These are phyloP conservation scores for Pammene fasciana DNA, from an alignment of 2,888 invertebrate genomes.

Conservation along the genomic window DNA sequence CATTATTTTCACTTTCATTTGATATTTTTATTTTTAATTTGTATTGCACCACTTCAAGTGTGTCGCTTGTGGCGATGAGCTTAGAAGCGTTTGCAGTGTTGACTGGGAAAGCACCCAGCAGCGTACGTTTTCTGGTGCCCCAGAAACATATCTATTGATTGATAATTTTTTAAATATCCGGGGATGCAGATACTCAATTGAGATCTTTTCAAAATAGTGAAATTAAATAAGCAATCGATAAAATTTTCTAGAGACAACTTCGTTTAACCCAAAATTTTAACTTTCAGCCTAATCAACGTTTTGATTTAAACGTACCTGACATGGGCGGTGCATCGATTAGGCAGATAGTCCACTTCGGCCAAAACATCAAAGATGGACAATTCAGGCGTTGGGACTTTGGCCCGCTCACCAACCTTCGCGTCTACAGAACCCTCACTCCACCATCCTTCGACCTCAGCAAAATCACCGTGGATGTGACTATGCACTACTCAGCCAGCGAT, in stretches of 20 bases:
- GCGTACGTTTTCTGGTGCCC: too few species aligned
- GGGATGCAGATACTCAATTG: too few species aligned
- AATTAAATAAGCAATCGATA: not conserved
- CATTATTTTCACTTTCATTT: not conserved
- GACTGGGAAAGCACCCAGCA: too few species aligned
- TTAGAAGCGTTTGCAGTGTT: too few species aligned
- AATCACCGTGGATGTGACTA: conserved; percentile 46
- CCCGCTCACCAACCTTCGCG: conserved; percentile 42
- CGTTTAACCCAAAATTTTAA: too few species aligned
- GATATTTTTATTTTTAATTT: not conserved
- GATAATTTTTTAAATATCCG: too few species aligned
- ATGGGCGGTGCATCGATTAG: conserved; percentile 48
- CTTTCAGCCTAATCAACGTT: conserved; percentile 3
- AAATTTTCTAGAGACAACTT: not conserved
- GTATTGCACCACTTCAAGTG: not conserved
- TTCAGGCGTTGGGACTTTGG: conserved; percentile 51
- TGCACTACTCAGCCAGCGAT: conserved; percentile 51
- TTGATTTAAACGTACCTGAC: not conserved
- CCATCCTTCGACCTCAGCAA: conserved; percentile 45
- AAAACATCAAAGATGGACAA: conserved; percentile 47
- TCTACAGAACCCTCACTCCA: conserved; percentile 43
- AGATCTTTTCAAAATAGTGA: too few species aligned
- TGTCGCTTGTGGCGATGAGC: too few species aligned
- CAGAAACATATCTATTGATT: too few species aligned
- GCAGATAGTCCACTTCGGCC: conserved; percentile 52